Conservation (phyloP, 2,113 vertebrate species). For the Chaetodon trifascialis region DNA sequence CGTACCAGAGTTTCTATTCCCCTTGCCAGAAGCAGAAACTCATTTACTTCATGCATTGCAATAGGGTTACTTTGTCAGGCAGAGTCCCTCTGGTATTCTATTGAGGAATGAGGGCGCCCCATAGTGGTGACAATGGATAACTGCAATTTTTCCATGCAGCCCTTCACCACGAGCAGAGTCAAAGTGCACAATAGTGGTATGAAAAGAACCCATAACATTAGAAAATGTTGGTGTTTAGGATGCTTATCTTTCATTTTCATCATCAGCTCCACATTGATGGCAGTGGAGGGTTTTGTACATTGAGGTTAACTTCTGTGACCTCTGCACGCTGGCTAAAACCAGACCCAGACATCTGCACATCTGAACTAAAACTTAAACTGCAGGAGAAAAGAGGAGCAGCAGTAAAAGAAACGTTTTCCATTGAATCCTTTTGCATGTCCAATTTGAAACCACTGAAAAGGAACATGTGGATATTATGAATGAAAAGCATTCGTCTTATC, state of each 20-base stretch:
- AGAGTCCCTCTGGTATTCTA: not conserved
- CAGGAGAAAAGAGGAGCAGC: not conserved
- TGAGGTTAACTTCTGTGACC: not conserved
- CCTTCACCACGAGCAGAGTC: not conserved
- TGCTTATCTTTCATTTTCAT: not conserved
- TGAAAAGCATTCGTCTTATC: not conserved
- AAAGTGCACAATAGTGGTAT: not conserved
- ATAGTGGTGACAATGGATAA: conserved; percentile 28
- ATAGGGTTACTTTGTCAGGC: too few species aligned
- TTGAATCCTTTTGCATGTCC: not conserved
- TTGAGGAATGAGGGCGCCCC: conserved; percentile 25
- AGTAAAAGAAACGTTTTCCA: not conserved
- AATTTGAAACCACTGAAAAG: not conserved
- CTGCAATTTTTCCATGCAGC: not conserved
- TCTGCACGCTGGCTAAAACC: not conserved
- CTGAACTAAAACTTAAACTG: not conserved
- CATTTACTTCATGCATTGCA: not conserved
- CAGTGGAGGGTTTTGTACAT: too few species aligned
- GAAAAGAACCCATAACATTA: not conserved
- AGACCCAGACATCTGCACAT: too few species aligned
- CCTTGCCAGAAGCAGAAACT: not conserved
- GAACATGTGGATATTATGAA: too few species aligned
- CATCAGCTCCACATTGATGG: not conserved
- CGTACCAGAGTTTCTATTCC: not conserved
- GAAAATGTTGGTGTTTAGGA: not conserved